These are phyloP conservation scores for Lycorma delicatula DNA, from an alignment of 1,140 invertebrate genomes.

Conservation along the genomic window DNA sequence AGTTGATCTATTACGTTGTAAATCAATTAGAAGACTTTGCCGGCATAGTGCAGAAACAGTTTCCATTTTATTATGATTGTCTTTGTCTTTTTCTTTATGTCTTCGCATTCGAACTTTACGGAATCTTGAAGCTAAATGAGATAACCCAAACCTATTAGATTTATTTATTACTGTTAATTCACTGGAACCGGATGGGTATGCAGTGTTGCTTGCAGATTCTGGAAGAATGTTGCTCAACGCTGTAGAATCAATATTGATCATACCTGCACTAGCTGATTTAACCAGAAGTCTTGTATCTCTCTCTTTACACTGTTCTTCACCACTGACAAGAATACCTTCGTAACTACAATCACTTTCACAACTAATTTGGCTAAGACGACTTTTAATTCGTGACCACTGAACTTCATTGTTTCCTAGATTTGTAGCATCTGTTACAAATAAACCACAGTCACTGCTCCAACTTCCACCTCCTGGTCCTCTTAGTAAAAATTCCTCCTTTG, in stretches of 20 bases:
- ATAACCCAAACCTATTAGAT: conserved; percentile 44
- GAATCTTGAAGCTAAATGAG: conserved; percentile 54
- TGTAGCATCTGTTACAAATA: neutral
- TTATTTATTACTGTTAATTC: conserved; percentile 19
- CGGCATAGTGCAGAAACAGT: conserved; percentile 53
- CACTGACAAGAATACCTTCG: conserved; percentile 26
- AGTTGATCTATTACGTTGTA: conserved; percentile 28
- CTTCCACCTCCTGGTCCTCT: conserved; percentile 16
- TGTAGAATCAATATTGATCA: conserved; percentile 51
- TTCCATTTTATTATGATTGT: conserved; percentile 42
- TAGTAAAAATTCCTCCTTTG: conserved; percentile 52
- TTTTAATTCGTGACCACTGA: conserved; percentile 22
- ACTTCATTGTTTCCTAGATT: conserved; percentile 23
- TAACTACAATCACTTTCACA: conserved; percentile 46
- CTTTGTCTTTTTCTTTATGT: conserved; percentile 36
- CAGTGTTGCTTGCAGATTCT: neutral
- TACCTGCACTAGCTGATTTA: conserved; percentile 60
- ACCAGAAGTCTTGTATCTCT: conserved; percentile 36
- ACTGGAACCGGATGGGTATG: neutral
- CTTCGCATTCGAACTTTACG: conserved; percentile 43
- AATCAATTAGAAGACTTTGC: conserved; percentile 54
- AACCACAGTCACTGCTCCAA: conserved; percentile 3
- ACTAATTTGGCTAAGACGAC: conserved; percentile 45
- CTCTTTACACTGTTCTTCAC: neutral
- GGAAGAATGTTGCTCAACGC: neutral